Conservation (phyloP, 1,140 invertebrate genomes). For the Euglossa dilemma region DNA sequence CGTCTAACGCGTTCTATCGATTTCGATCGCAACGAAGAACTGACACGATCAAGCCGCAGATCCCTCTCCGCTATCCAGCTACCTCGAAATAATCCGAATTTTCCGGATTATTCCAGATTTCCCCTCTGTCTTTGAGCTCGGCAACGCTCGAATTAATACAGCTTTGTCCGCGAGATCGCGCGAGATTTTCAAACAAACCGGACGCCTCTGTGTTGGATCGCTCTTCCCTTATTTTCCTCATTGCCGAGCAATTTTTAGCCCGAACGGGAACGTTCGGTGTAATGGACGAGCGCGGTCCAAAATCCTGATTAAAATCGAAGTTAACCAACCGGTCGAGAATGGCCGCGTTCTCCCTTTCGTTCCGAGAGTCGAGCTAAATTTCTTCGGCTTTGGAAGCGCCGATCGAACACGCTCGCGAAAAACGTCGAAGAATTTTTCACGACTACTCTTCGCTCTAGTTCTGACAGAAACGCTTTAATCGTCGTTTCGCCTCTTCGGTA, state of each 20-base stretch:
- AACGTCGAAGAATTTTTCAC: no score
- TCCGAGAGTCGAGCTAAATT: no score
- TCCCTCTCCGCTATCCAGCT: not conserved
- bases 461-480: no score
- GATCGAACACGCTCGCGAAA: no score
- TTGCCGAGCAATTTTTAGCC: not conserved
- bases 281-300: not conserved
- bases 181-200: not conserved
- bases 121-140: not conserved
- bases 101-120: not conserved
- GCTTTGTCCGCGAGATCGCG: not conserved
- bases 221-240: not conserved
- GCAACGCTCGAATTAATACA: not conserved
- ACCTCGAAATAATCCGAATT: not conserved
- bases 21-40: not conserved
- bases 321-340: constrained; percentile 17
- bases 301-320: not conserved
- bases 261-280: not conserved
- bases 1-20: not conserved
- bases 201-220: not conserved
- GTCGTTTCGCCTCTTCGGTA: no score
- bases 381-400: no score
- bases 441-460: no score
- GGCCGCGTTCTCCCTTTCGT: no score
- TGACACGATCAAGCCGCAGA: not conserved